phyloP scores from a whole-genome alignment of 2,797 vertebrate species.

The Momotus momota region DNA sequence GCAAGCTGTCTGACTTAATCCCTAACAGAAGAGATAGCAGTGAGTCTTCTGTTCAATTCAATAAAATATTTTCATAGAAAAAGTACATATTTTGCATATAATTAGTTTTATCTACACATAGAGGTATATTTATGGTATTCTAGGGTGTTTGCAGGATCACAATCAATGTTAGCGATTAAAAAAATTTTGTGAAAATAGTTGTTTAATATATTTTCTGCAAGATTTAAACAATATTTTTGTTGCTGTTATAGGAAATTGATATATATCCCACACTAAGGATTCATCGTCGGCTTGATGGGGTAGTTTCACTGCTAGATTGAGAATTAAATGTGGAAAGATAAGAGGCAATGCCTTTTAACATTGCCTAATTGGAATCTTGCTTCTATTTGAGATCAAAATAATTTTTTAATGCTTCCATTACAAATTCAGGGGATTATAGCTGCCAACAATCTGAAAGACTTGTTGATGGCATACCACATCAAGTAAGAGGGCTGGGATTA shows the following conservation, averaged over 20 bases:
- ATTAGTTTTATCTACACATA: neutral
- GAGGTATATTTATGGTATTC: neutral
- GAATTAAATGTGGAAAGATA: neutral
- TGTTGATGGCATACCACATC: neutral
- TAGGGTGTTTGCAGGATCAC: neutral
- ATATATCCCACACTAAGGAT: neutral
- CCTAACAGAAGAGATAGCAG: rapidly evolving
- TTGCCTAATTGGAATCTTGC: neutral
- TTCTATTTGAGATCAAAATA: neutral
- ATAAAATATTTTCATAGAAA: neutral
- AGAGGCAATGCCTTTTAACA: neutral
- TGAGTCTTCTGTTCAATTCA: neutral
- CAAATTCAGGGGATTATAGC: neutral
- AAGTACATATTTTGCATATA: neutral
- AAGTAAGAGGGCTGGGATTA: neutral
- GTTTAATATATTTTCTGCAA: neutral
- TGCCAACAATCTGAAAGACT: neutral
- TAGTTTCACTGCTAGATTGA: neutral
- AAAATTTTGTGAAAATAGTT: neutral
- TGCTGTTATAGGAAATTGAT: neutral
- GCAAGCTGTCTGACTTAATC: neutral
- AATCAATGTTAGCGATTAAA: neutral
- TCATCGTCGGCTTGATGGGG: neutral
- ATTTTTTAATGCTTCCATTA: neutral
- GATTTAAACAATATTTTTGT: neutral